Conservation (phyloP, 2,888 invertebrate genomes). For the Troilus luridus region DNA sequence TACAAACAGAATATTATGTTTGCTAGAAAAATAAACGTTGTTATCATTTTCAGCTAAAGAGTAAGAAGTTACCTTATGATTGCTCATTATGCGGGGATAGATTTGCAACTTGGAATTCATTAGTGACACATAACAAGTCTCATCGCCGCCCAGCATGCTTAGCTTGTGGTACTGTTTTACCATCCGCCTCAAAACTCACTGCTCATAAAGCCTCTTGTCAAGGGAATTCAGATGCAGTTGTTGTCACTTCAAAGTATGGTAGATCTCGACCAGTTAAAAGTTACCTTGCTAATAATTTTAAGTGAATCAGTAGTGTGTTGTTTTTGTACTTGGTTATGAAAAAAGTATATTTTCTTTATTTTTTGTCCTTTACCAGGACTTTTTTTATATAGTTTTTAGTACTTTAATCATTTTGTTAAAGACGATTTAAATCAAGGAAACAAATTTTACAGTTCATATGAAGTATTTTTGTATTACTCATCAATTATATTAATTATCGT, state of each 20-base stretch:
- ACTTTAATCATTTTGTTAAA: not conserved
- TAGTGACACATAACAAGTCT: constrained; percentile 54
- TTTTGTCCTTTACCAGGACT: not conserved
- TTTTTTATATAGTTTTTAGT: not conserved
- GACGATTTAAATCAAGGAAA: not conserved
- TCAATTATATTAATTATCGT: not conserved
- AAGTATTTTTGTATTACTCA: not conserved
- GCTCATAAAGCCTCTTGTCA: constrained; percentile 47
- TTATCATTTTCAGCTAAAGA: constrained; percentile 52
- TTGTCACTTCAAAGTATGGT: constrained; percentile 59
- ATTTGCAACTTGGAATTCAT: constrained; percentile 55
- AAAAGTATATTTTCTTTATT: not conserved
- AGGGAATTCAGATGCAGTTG: constrained; percentile 24
- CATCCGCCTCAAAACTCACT: constrained; percentile 48
- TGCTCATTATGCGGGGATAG: constrained; percentile 52
- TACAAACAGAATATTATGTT: not conserved
- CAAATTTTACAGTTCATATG: not conserved
- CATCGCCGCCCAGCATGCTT: constrained; percentile 56
- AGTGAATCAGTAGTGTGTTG: not conserved
- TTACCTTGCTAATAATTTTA: constrained; percentile 50
- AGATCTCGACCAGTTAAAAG: constrained; percentile 54
- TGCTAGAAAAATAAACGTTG: not conserved
- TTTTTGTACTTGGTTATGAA: not conserved
- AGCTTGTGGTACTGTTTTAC: constrained; percentile 34
- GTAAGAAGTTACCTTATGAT: constrained; percentile 56